Evolutionary conservation across 2,113 vertebrate species (phyloP).

Genomic region (Megaceryle maxima): DNA sequence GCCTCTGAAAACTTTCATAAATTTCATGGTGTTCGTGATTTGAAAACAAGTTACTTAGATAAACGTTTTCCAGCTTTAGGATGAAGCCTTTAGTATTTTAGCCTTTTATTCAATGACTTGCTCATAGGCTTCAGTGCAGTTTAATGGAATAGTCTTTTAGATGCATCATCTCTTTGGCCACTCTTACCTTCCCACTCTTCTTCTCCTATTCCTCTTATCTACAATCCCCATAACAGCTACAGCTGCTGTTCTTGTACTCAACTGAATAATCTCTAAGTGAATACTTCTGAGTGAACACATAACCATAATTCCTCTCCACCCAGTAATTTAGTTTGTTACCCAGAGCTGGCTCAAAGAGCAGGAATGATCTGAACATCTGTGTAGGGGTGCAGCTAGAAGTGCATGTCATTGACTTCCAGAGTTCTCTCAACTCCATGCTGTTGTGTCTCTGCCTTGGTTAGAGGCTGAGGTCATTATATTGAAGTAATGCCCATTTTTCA

Average conservation of each 20-base stretch:
- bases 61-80: neutral
- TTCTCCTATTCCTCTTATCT: neutral
- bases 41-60: neutral
- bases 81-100: neutral
- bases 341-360: neutral
- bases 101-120: neutral
- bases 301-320: neutral
- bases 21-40: neutral
- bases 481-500: neutral
- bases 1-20: neutral
- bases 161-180: neutral
- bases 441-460: neutral
- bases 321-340: rapidly evolving
- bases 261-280: neutral
- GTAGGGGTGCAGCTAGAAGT: neutral
- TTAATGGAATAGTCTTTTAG: neutral
- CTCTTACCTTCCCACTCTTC: neutral
- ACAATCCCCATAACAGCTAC: neutral
- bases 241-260: neutral
- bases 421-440: neutral
- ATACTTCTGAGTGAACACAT: rapidly evolving
- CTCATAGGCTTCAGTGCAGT: neutral
- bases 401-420: neutral
- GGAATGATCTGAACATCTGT: neutral
- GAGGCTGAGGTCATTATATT: neutral